Percentiles rank a stretch among this genome's conserved stretches.
phyloP scores from a whole-genome alignment of 2,888 invertebrate species.

The Meteorus colon region DNA sequence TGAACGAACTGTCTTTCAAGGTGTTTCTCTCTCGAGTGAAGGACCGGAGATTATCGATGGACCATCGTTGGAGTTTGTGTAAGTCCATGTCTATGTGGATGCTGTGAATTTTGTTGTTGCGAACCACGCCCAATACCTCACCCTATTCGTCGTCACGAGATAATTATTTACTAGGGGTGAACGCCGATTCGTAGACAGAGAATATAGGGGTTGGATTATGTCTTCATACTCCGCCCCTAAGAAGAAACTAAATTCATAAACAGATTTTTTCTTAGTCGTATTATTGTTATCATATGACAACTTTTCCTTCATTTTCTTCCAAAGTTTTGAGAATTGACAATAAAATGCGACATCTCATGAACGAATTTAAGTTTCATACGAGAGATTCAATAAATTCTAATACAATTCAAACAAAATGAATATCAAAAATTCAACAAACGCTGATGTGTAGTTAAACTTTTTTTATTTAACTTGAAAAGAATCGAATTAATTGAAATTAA shows the following conservation, averaged over 20 bases:
- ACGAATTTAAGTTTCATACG: no score
- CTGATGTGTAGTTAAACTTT: no score
- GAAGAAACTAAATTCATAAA: neutral
- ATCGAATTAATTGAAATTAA: no score
- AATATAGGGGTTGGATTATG: neutral
- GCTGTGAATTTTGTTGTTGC: neutral
- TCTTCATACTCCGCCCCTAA: neutral
- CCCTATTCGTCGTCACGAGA: neutral
- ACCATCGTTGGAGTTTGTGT: conserved; percentile 11
- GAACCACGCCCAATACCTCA: conserved; percentile 14
- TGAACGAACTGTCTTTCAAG: conserved; percentile 19
- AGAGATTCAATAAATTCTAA: no score
- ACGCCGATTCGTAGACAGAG: neutral
- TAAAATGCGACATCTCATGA: no score
- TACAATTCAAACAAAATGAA: no score
- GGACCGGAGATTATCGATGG: conserved; percentile 30
- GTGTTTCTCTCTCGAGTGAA: conserved; percentile 25
- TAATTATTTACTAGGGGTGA: neutral
- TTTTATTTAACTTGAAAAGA: no score
- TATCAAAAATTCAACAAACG: no score
- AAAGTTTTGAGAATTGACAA: neutral
- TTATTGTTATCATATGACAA: neutral
- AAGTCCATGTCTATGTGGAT: neutral
- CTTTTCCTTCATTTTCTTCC: neutral
- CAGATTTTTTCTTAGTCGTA: neutral